These are phyloP conservation scores for Aselliscus stoliczkanus DNA, from an alignment of 2,797 vertebrate genomes.

Conservation along the genomic window DNA sequence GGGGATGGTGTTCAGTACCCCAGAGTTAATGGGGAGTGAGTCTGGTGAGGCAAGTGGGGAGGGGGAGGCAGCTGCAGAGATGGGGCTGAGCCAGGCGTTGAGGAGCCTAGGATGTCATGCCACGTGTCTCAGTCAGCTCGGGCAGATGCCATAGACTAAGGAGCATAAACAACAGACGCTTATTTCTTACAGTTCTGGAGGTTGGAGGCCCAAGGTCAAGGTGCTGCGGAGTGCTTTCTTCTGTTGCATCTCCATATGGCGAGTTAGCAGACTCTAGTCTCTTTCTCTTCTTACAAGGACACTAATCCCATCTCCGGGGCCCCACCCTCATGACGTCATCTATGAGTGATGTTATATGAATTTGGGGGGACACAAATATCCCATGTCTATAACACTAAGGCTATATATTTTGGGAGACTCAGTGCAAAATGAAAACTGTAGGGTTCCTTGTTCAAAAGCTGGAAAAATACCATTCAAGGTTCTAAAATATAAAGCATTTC, in stretches of 20 bases:
- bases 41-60: background rate
- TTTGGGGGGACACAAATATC: background rate
- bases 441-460: background rate
- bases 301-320: background rate
- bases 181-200: background rate
- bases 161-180: background rate
- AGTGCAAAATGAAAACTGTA: background rate
- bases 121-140: rapidly evolving
- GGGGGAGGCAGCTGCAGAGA: background rate
- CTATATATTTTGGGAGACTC: background rate
- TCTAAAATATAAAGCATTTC: background rate
- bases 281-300: background rate
- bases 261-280: background rate
- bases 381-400: background rate
- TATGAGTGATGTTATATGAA: too few species aligned
- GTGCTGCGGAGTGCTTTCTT: background rate
- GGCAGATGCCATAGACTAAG: rapidly evolving
- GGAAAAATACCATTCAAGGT: background rate
- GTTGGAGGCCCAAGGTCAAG: background rate
- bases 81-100: background rate
- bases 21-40: background rate
- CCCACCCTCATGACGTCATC: background rate
- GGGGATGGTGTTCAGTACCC: background rate
- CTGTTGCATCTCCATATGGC: background rate
- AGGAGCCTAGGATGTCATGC: background rate